A percentile compares a stretch with the other conserved stretches of the same genome.
Evolutionary conservation across 2,113 vertebrate species (phyloP).

Genomic region (Pterocles orientalis): DNA sequence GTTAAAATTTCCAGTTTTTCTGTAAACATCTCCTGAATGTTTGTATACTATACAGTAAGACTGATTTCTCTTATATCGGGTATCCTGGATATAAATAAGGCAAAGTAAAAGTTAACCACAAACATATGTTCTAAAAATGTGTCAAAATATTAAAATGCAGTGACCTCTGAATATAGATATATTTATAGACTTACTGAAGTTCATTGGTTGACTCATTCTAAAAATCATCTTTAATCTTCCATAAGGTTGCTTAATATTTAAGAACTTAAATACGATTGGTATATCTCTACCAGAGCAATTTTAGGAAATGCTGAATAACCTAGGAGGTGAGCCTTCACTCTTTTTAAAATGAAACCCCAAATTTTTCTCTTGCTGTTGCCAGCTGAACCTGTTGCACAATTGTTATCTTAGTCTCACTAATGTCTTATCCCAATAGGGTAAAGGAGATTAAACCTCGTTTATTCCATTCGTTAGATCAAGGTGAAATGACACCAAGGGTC

Average conservation of each 20-base stretch:
- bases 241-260: not conserved
- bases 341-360: not conserved
- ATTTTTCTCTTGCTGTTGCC: not conserved
- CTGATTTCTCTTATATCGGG: not conserved
- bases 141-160: not conserved
- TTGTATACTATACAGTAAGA: not conserved
- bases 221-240: not conserved
- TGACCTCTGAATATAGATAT: not conserved
- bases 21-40: not conserved
- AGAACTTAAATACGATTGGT: not conserved
- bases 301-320: not conserved
- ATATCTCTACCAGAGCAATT: not conserved
- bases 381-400: not conserved
- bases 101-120: not conserved
- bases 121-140: not conserved
- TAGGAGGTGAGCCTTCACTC: not conserved
- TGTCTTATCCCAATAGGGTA: too few species aligned
- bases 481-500: too few species aligned
- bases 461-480: too few species aligned
- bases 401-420: not conserved
- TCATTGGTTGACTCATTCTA: not conserved
- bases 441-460: too few species aligned
- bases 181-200: not conserved
- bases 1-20: not conserved
- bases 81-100: not conserved